Evolutionary conservation across 2,113 vertebrate species (phyloP), one percentile per base, ranked within the genome.

Genomic region (Lichenostomus cassidix): DNA sequence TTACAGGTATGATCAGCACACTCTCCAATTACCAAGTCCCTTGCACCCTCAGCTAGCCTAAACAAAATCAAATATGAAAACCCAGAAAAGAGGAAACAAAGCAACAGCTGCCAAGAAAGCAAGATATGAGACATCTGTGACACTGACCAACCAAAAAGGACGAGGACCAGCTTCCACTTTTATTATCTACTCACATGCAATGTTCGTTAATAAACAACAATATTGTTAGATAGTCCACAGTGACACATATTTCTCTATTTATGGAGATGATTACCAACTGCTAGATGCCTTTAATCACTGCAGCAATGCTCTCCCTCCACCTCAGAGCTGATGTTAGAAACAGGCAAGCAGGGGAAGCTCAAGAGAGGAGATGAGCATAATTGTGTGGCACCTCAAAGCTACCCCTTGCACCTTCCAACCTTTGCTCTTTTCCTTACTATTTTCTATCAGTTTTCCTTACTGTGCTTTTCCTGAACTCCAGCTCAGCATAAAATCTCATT

Each of bases 401-500:
- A 53, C 22, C 82, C 64, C 49, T 50, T 73, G 15, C 10, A 74
- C 60, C 69, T 84, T 78, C 47, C 31, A 86, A 81, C 83, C 76
- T 94, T 85, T 93, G 56, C 85, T 88, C 84, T 89, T 96, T 95
- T 63, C 56, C 49, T 59, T 83, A 37, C 15, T 60, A 37, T 89
- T 93, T 85, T 93, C 76, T 82, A 76, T 94, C 90, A 67, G 39
- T 88, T 89, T 87, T 8, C 27, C 44, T 93, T 70, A 67, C 53
- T 70, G 33, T 49, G 59, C 67, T 83, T 77, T 75, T 62, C 53
- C 50, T 87, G 70, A 95, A 91, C 65, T 82, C 47, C 79, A 93
- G 35, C 50, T 74, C 75, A 86, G 73, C 76, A 78, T 81, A 94
- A 90, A 92, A 94, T 92, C 85, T 75, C 87, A 93, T 93, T 94